Evolutionary conservation across 1,140 invertebrate species (phyloP).

Genomic region (Zaprionus taronus): DNA sequence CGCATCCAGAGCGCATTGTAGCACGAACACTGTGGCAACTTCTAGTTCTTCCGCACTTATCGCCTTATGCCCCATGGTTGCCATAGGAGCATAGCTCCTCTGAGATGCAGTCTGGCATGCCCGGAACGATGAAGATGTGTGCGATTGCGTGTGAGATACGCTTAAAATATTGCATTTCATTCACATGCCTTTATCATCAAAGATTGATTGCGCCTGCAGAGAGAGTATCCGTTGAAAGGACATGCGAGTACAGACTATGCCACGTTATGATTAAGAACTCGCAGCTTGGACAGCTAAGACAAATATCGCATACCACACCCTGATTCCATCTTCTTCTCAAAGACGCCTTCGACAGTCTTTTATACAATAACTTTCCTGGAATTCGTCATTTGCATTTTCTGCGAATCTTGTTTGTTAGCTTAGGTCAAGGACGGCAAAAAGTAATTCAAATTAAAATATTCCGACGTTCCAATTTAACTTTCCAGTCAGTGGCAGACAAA

Average conservation of each 20-base stretch:
- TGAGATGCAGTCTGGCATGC: neutral
- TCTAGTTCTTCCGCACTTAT: slow-evolving; percentile 52
- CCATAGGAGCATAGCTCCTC: neutral
- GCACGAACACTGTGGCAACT: slow-evolving; percentile 63
- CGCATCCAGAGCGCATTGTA: slow-evolving; percentile 12
- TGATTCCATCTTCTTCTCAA: neutral
- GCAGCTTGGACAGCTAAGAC: neutral
- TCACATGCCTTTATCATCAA: slow-evolving; percentile 64
- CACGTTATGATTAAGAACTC: slow-evolving; percentile 2
- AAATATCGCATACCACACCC: neutral
- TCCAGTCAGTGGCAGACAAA: neutral
- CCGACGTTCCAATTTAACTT: neutral
- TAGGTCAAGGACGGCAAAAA: neutral
- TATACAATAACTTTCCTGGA: neutral
- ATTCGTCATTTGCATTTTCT: neutral
- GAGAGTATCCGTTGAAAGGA: slow-evolving; percentile 17
- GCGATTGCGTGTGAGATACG: slow-evolving; percentile 67
- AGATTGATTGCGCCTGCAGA: slow-evolving; percentile 70
- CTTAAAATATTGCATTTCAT: slow-evolving; percentile 73
- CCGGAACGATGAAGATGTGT: slow-evolving; percentile 11
- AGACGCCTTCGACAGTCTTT: neutral
- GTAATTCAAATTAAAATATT: slow-evolving; percentile 1
- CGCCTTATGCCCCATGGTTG: slow-evolving; percentile 42
- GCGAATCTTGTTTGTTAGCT: neutral
- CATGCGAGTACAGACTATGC: slow-evolving; percentile 14